Evolutionary conservation across 2,888 invertebrate genomes (phyloP), one percentile per base, ranked within the genome.

Genomic region (Agriotes lineatus): DNA sequence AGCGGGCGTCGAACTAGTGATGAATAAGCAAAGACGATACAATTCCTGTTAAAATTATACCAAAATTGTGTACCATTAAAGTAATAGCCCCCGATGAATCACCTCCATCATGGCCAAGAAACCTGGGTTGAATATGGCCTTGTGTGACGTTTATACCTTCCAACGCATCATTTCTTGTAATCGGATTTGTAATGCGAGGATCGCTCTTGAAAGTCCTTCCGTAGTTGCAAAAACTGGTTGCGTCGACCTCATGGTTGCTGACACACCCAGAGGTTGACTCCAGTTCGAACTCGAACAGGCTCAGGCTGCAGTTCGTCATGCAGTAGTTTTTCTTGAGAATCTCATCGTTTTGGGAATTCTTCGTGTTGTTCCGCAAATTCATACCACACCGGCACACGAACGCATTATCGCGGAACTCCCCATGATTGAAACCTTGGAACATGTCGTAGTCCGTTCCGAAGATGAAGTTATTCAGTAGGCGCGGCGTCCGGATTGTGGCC

Each of bases 291-390:
- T 69, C 69, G 30, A 60, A 65, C 12, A 69, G 39, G 45, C 52
- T 64, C 18, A 69, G 7, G 37, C 16, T 69, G 9, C 69, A 69
- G 12, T 58, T 64, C 3, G 54, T 33, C 0, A 39, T 59, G 39
- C 69, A 69, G 18, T 20, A 69, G 25, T 69, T 69, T 10, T 56
- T 56, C 33, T 60, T 69, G 16, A 69, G 39, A 56, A 69, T 69
- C 9, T 65, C 64, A 19, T 60, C 60, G 59, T 64, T 60, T n/a
- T n/a, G 14, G 6, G 64, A 69, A 45, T 60, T 10, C 2, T 19
- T 59, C 2, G 56, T 37, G 0, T 25, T 14, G n/a, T 69, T 60
- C 2, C 59, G 22, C 22, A 69, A 56, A 45, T 64, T 44, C 54
- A 54, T 60, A 6, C 54, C 45, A 39, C 69, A 69, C 5, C n/a